Evolutionary conservation across 2,797 vertebrate species (phyloP).

Genomic region (Rallus crepitans): DNA sequence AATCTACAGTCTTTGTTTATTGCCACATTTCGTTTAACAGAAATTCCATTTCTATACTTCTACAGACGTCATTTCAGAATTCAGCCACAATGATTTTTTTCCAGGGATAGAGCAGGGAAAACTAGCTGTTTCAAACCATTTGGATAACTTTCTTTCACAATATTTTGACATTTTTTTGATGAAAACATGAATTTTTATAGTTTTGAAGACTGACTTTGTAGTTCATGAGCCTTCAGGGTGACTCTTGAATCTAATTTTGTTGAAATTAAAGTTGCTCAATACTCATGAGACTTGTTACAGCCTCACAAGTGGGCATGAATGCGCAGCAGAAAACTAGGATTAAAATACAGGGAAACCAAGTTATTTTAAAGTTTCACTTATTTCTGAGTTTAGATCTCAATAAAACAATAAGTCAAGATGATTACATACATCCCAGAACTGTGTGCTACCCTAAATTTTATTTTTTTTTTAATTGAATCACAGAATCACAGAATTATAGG

Average conservation of each 20-base stretch:
- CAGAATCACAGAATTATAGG: too few relatives aligned
- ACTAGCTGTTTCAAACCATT: background rate
- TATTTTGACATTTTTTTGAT: background rate
- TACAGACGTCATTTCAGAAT: background rate
- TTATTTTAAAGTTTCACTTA: background rate
- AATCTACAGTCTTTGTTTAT: background rate
- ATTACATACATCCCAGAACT: background rate
- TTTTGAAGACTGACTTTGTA: background rate
- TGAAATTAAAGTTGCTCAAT: background rate
- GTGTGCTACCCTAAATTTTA: background rate
- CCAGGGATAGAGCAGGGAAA: background rate
- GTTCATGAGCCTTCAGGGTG: background rate
- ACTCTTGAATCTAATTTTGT: background rate
- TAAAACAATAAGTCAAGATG: background rate
- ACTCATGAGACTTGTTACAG: background rate
- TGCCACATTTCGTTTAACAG: background rate
- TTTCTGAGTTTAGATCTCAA: background rate
- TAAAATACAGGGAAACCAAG: background rate
- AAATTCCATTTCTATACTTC: background rate
- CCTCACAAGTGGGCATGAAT: background rate
- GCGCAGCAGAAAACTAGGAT: background rate
- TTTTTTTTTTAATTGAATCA: background rate
- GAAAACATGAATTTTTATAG: background rate
- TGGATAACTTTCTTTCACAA: background rate
- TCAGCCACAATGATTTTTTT: background rate